These are phyloP conservation scores for Globodera ellingtonae DNA, from an alignment of 1,140 invertebrate species.

Conservation along the genomic window DNA sequence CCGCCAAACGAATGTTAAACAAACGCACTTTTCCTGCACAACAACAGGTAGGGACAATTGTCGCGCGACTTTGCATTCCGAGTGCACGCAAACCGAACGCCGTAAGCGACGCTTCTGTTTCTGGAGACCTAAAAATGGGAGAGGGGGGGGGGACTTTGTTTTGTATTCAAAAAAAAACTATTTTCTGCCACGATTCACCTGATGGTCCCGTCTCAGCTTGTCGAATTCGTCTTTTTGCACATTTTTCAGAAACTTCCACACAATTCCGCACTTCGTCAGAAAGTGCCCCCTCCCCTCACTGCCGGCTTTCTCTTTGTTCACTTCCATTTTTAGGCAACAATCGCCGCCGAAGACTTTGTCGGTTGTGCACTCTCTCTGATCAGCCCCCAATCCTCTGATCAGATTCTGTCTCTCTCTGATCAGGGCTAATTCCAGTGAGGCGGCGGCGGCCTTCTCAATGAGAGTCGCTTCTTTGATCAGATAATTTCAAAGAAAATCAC, in stretches of 20 bases:
- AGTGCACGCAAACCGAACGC: constrained; percentile 12
- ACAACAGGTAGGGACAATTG: constrained; percentile 20
- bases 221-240: not conserved
- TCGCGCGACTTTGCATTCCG: constrained; percentile 18
- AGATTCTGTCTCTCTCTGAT: not conserved
- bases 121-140: not conserved
- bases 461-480: not conserved
- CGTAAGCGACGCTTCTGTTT: constrained; percentile 17
- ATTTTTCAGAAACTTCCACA: constrained; percentile 3
- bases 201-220: constrained; percentile 2
- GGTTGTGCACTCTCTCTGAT: not conserved
- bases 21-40: not conserved
- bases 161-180: not conserved
- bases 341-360: not conserved
- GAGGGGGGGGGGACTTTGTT: too few species aligned
- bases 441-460: not conserved
- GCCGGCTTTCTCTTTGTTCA: not conserved
- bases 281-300: not conserved
- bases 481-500: not conserved
- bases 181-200: not conserved
- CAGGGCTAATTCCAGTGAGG: not conserved
- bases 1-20: too few species aligned
- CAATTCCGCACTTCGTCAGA: constrained; percentile 5
- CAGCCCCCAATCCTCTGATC: not conserved
- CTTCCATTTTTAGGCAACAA: not conserved